A percentile compares a stretch with the other conserved stretches of the same genome.
These are phyloP conservation scores for Diabrotica undecimpunctata DNA, from an alignment of 1,140 invertebrate species.

Conservation along the genomic window DNA sequence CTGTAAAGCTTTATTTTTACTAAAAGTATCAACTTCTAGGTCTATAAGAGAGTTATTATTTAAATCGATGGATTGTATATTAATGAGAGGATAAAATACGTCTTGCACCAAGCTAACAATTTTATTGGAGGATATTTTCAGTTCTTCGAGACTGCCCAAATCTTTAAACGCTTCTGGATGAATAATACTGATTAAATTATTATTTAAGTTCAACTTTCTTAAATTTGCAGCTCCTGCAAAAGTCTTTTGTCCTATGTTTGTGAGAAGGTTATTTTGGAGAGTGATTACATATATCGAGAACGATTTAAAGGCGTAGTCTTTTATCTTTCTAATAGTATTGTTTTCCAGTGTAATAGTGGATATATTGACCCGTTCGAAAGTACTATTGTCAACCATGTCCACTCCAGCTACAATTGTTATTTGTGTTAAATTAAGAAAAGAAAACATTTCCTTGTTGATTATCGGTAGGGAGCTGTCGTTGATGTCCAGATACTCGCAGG, in stretches of 20 bases:
- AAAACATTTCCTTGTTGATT: constrained; percentile 15
- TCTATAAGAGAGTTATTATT: constrained; percentile 15
- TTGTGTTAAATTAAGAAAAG: constrained; percentile 4
- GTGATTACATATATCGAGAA: not conserved
- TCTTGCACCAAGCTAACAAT: not conserved
- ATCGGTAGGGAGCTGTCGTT: constrained; percentile 15
- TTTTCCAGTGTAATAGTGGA: constrained; percentile 11
- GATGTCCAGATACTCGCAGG: constrained; percentile 10
- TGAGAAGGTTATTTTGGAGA: constrained; percentile 12
- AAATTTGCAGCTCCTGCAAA: constrained; percentile 15
- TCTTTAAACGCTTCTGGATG: constrained; percentile 10
- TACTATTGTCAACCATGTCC: constrained; percentile 14
- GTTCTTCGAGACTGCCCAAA: not conserved
- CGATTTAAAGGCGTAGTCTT: constrained; percentile 11
- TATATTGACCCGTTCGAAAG: constrained; percentile 13
- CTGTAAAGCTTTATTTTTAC: not conserved
- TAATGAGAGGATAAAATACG: not conserved
- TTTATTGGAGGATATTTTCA: constrained; percentile 20
- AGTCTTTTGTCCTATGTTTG: not conserved
- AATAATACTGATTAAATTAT: constrained; percentile 15
- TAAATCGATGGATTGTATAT: constrained; percentile 14
- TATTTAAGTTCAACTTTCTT: constrained; percentile 9
- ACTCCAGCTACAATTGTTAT: constrained; percentile 15
- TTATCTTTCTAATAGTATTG: constrained; percentile 15
- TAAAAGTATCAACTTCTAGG: not conserved